These are phyloP conservation scores for Mongoloraphidia duomilia DNA, from an alignment of 2,888 invertebrate genomes.

Conservation along the genomic window DNA sequence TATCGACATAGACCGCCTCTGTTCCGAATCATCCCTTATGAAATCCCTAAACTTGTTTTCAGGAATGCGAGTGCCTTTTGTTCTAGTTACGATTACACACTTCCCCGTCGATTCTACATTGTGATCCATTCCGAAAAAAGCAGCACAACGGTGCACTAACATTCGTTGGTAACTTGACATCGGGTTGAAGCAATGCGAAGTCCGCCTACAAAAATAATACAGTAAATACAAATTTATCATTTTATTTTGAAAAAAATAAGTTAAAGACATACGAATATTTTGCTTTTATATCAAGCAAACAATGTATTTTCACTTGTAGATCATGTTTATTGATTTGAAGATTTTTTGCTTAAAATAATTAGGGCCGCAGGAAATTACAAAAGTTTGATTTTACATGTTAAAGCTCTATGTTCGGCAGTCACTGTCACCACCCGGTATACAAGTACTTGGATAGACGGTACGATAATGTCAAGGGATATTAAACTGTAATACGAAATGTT, in stretches of 20 bases:
- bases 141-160: constrained; percentile 87
- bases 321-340: no score
- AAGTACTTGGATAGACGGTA: no score
- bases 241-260: not conserved
- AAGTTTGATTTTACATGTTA: no score
- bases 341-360: no score
- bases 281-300: not conserved
- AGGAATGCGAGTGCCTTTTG: constrained; percentile 50
- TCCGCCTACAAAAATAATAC: constrained; percentile 36
- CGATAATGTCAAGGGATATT: no score
- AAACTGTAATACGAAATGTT: no score
- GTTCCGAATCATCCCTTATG: constrained; percentile 54
- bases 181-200: constrained; percentile 72
- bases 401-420: no score
- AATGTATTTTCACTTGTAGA: no score
- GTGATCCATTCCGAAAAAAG: constrained; percentile 88
- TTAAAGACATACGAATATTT: not conserved
- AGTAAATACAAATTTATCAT: not conserved
- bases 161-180: constrained; percentile 94
- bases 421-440: no score
- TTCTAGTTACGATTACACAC: constrained; percentile 75
- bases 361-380: no score
- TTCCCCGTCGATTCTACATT: constrained; percentile 76
- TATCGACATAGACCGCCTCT: constrained; percentile 50
- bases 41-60: constrained; percentile 57